phyloP scores from a whole-genome alignment of 1,140 invertebrate species.

The Pseudomyrmex concolor region DNA sequence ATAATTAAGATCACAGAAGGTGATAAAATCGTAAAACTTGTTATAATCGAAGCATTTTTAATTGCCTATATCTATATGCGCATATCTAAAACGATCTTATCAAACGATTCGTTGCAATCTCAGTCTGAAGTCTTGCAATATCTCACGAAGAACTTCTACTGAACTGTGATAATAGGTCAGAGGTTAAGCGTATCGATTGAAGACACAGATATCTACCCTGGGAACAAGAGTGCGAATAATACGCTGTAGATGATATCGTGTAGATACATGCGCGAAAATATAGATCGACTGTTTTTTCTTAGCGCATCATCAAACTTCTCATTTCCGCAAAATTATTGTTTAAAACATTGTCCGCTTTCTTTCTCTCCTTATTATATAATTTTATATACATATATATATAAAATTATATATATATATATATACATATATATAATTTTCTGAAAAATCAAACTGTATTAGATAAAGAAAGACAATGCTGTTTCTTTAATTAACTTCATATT shows the following conservation, averaged over 20 bases:
- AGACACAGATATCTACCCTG: constrained; percentile 65
- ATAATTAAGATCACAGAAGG: not conserved
- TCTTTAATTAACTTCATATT: constrained; percentile 66
- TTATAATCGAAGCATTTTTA: constrained; percentile 34
- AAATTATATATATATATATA: too few species aligned
- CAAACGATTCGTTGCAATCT: constrained; percentile 43
- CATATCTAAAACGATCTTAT: constrained; percentile 60
- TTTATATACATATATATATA: too few species aligned
- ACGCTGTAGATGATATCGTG: constrained; percentile 36
- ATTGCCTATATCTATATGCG: constrained; percentile 28
- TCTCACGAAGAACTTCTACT: constrained; percentile 55
- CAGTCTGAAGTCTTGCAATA: constrained; percentile 65
- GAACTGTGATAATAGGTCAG: constrained; percentile 72
- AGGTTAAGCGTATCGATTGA: constrained; percentile 72
- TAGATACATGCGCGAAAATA: constrained; percentile 48
- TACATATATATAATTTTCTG: too few species aligned
- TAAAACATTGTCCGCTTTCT: not conserved
- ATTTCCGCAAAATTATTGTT: constrained; percentile 23
- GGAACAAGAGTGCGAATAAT: constrained; percentile 65
- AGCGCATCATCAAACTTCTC: constrained; percentile 12
- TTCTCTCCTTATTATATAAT: too few species aligned
- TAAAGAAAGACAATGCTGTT: not conserved
- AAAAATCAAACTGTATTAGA: too few species aligned
- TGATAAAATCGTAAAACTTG: too few species aligned
- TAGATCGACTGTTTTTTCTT: constrained; percentile 25